Evolutionary conservation across 2,797 vertebrate genomes (phyloP), one percentile per base, ranked within the genome.

Genomic region (Thaleichthys pacificus): DNA sequence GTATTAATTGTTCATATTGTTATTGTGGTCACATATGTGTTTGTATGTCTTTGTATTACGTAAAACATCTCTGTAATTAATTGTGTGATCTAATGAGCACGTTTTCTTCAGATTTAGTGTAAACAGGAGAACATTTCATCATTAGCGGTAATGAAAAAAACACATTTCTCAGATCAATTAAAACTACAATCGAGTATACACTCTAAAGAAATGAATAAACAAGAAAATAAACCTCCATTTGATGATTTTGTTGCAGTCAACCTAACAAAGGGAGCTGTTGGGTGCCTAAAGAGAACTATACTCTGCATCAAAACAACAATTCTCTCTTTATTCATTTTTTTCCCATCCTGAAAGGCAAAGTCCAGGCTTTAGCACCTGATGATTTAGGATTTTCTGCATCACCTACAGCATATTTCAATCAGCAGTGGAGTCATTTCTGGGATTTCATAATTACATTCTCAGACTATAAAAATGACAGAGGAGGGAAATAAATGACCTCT

Each of bases 391-490:
- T 73, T 61, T 24, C 47, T 47, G 67, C 54, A 73, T 73, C 71
- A 66, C 80, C 77, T 85, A 76, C 77, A 78, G 76, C 71, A 71
- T 54, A 76, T 80, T 80, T 74, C 69, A 75, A 71, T 76, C 76
- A 72, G 67, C 74, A 77, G 78, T 78, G 73, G 61, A 75, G 75
- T 87, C 74, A 84, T 87, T 82, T 86, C 73, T 61, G 67, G 71
- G 71, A 82, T 77, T 82, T 81, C 73, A 76, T 82, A 80, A 86
- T 83, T 78, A 81, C 64, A 72, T 68, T 80, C 71, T 68, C 62
- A 5, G 32, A 68, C 61, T 58, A 87, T 88, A 82, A 88, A 85
- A 87, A 78, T 76, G 69, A 75, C 75, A 75, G 66, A 78, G 64
- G 67, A 80, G 66, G 12, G 74, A 85, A 85, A 82, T 84, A 74